These are phyloP conservation scores for Philantomba maxwellii DNA, from an alignment of 2,113 vertebrate genomes.

Conservation along the genomic window DNA sequence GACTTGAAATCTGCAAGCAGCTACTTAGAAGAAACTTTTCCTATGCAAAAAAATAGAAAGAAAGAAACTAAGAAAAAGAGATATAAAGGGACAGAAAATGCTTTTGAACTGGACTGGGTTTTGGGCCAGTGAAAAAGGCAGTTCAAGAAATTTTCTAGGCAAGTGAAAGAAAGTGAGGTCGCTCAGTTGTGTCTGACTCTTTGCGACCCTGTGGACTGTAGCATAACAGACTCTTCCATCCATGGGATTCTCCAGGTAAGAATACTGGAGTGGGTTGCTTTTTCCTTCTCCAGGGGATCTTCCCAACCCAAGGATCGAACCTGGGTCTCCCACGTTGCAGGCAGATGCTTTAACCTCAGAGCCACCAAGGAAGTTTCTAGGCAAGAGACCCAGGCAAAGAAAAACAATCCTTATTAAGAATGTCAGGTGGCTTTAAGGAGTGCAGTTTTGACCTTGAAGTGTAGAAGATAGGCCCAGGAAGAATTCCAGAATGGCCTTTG, in stretches of 20 bases:
- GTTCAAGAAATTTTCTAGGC: neutral
- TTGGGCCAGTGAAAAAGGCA: neutral
- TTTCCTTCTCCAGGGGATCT: neutral
- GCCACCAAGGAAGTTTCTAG: neutral
- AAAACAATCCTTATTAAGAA: neutral
- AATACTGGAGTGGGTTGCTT: neutral
- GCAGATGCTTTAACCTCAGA: neutral
- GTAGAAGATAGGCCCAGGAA: neutral
- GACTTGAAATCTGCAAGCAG: neutral
- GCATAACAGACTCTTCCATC: neutral
- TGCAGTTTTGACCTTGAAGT: neutral
- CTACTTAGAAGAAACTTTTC: neutral
- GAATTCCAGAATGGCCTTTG: neutral
- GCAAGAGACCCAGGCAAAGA: neutral
- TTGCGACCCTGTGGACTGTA: neutral
- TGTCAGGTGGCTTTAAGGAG: neutral
- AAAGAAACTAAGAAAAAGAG: neutral
- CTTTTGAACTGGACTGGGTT: neutral
- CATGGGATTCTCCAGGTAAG: neutral
- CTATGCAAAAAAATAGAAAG: neutral
- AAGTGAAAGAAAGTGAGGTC: neutral
- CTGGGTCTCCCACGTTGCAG: neutral
- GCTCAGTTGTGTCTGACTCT: neutral
- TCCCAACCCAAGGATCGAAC: fast-evolving
- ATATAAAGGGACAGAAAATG: neutral